Percentiles rank a stretch among this genome's conserved stretches.
Evolutionary conservation across 2,888 invertebrate genomes (phyloP).

Genomic region (Eulithis testata): DNA sequence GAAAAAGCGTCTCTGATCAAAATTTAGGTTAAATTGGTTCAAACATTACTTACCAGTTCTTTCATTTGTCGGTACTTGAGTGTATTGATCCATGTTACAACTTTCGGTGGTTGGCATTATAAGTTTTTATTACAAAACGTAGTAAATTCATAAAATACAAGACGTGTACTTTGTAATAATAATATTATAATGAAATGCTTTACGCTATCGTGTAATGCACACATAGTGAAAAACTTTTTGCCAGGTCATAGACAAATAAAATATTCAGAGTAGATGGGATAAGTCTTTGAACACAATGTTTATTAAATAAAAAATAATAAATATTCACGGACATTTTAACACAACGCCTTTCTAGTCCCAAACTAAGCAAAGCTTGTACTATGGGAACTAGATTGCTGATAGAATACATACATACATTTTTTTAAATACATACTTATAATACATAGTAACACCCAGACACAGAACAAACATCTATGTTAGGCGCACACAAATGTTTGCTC

Average conservation of each 20-base stretch:
- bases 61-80: conserved; percentile 26
- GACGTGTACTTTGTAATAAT: not conserved
- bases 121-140: not conserved
- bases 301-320: too few relatives aligned
- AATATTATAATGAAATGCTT: not conserved
- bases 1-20: too few relatives aligned
- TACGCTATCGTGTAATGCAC: not conserved
- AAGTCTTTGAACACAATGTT: not conserved
- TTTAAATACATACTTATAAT: too few relatives aligned
- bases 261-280: not conserved
- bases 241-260: not conserved
- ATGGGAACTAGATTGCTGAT: too few relatives aligned
- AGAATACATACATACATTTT: too few relatives aligned
- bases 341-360: too few relatives aligned
- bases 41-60: conserved; percentile 19
- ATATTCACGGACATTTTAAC: too few relatives aligned
- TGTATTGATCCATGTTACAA: conserved; percentile 17
- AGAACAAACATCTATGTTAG: too few relatives aligned
- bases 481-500: too few relatives aligned
- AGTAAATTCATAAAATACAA: not conserved
- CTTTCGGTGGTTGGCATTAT: conserved; percentile 5
- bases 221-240: conserved; percentile 1
- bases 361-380: too few relatives aligned
- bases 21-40: too few relatives aligned
- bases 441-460: too few relatives aligned